Conservation (phyloP, 23 tunicate genomes). For the Ciona savignyi region DNA sequence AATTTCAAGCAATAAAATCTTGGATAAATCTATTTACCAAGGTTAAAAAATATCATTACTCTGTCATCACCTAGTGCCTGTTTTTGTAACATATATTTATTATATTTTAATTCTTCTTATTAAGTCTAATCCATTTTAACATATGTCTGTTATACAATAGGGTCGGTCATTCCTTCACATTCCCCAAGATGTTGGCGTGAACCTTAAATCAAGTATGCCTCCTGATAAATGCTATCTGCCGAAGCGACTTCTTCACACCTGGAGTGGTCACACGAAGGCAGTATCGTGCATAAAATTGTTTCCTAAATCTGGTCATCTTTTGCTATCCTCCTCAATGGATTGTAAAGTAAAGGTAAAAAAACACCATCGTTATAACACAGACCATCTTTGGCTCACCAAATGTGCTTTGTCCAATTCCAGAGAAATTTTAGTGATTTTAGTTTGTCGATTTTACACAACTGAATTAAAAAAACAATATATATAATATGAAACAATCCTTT, state of each 20-base stretch:
- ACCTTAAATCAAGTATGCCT: slow-evolving; percentile 62
- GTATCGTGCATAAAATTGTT: slow-evolving; percentile 84
- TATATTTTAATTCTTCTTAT: not conserved
- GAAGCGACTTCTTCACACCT: slow-evolving; percentile 89
- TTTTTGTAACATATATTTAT: not conserved
- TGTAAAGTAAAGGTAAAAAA: slow-evolving; percentile 85
- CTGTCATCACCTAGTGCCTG: too few species aligned
- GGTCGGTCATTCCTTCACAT: slow-evolving; percentile 89
- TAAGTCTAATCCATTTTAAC: not conserved
- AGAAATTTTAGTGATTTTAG: not conserved
- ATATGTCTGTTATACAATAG: slow-evolving; percentile 1
- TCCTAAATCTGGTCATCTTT: slow-evolving; percentile 93
- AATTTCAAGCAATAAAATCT: too few species aligned
- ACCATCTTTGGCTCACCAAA: not conserved
- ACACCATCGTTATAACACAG: not conserved
- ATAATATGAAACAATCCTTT: not conserved
- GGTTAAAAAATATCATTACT: too few species aligned
- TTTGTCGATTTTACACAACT: not conserved
- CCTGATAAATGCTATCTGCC: slow-evolving; percentile 95
- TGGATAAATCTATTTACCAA: too few species aligned
- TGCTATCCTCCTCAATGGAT: slow-evolving; percentile 97
- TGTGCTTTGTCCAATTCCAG: not conserved
- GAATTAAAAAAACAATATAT: not conserved
- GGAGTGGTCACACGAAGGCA: slow-evolving; percentile 92
- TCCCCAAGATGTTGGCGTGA: slow-evolving; percentile 94